Evolutionary conservation across 2,113 vertebrate species (phyloP).

Genomic region (Chauna torquata): DNA sequence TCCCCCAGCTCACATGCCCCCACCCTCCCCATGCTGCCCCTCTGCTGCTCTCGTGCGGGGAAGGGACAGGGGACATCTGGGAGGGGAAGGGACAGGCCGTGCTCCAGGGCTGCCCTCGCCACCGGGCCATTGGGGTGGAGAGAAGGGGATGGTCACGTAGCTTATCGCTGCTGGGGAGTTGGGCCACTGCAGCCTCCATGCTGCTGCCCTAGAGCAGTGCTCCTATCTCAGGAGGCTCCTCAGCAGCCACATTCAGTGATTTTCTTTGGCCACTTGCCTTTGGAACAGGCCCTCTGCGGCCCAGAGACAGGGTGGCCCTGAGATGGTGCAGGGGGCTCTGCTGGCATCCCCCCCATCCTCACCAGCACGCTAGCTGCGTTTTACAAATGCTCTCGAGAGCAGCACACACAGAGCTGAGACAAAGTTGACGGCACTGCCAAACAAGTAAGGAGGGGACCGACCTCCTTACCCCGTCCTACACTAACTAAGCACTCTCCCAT

Average conservation of each 20-base stretch:
- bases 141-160: neutral
- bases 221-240: neutral
- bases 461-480: neutral
- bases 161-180: neutral
- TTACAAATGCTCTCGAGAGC: neutral
- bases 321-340: too few relatives aligned
- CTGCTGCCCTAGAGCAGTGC: neutral
- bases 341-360: neutral
- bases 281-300: neutral
- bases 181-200: neutral
- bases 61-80: neutral
- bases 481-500: neutral
- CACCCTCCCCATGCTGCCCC: neutral
- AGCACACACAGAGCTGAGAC: neutral
- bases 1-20: neutral
- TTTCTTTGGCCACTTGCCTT: constrained; percentile 17
- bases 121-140: neutral
- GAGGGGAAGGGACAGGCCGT: neutral
- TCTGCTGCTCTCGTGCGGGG: fast-evolving
- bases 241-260: neutral
- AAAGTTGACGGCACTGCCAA: neutral
- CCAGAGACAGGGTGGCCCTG: neutral
- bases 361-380: neutral
- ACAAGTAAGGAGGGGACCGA: neutral
- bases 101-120: neutral